A percentile compares a stretch with the other conserved stretches of the same genome.
Conservation (phyloP, 2,888 invertebrate genomes). For the Pocota personata region DNA sequence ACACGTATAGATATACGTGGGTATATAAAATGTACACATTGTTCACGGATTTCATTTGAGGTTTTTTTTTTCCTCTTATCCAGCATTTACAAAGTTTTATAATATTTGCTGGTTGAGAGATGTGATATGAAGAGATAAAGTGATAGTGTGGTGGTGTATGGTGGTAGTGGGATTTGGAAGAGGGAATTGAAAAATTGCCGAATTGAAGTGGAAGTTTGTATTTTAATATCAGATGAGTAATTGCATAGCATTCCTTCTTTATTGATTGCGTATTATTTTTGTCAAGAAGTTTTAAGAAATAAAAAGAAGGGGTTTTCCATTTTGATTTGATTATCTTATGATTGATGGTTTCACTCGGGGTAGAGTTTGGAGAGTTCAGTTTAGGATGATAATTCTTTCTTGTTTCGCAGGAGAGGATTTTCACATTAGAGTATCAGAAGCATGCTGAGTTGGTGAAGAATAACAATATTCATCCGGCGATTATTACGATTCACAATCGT, state of each 20-base stretch:
- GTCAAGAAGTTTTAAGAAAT: background rate
- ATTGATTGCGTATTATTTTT: background rate
- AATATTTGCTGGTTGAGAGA: conserved; percentile 51
- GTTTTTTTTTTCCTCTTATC: conserved; percentile 27
- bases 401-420: too few species aligned
- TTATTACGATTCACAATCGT: too few species aligned
- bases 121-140: conserved; percentile 52
- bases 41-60: conserved; percentile 59
- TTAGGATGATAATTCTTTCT: too few species aligned
- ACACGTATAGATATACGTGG: background rate
- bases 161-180: background rate
- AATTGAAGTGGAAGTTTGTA: conserved; percentile 58
- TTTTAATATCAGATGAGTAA: conserved; percentile 54
- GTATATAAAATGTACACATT: conserved; percentile 31
- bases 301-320: background rate
- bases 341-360: background rate
- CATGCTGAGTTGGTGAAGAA: too few species aligned
- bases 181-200: conserved; percentile 56
- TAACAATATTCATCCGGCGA: too few species aligned
- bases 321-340: background rate
- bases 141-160: conserved; percentile 9
- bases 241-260: conserved; percentile 25
- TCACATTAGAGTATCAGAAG: too few species aligned
- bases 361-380: background rate
- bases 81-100: conserved; percentile 65